phyloP scores from a whole-genome alignment of 2,797 vertebrate genomes.

The Oreonectes daqikongensis region DNA sequence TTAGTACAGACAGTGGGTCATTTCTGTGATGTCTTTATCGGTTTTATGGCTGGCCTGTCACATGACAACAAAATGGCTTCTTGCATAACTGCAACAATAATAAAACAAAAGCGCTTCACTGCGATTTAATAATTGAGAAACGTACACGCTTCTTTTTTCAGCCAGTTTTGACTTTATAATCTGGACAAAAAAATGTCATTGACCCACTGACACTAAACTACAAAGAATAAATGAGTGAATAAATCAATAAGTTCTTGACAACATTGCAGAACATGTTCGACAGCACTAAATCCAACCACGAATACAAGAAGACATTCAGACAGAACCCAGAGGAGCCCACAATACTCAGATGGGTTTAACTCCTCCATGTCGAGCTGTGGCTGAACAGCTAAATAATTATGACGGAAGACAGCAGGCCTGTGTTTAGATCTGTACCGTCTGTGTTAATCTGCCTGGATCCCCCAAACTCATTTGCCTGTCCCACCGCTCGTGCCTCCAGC shows the following conservation, averaged over 20 bases:
- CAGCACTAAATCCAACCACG: neutral
- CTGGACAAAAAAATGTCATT: too few relatives aligned
- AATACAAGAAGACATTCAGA: neutral
- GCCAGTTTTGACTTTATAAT: too few relatives aligned
- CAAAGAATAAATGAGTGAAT: constrained; percentile 12
- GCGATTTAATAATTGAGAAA: neutral
- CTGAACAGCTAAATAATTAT: constrained; percentile 47
- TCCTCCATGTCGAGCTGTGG: constrained; percentile 3
- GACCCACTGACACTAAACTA: neutral
- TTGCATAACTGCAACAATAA: neutral
- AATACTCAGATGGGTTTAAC: constrained; percentile 1
- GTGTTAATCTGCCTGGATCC: constrained; percentile 37
- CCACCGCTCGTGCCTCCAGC: constrained; percentile 25
- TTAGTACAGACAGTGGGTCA: neutral
- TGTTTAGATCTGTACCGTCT: constrained; percentile 33
- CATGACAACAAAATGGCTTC: neutral
- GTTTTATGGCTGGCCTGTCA: neutral
- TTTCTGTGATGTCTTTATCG: neutral
- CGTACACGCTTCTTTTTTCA: too few relatives aligned
- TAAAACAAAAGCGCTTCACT: neutral
- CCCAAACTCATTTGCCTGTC: constrained; percentile 26
- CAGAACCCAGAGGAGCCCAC: constrained; percentile 14
- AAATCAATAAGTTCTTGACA: neutral
- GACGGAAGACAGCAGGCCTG: constrained; percentile 32
- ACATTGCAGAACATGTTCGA: neutral